Percentiles rank a stretch among this genome's conserved stretches.
phyloP scores from a whole-genome alignment of 2,888 invertebrate genomes.

The Polydesmus complanatus region DNA sequence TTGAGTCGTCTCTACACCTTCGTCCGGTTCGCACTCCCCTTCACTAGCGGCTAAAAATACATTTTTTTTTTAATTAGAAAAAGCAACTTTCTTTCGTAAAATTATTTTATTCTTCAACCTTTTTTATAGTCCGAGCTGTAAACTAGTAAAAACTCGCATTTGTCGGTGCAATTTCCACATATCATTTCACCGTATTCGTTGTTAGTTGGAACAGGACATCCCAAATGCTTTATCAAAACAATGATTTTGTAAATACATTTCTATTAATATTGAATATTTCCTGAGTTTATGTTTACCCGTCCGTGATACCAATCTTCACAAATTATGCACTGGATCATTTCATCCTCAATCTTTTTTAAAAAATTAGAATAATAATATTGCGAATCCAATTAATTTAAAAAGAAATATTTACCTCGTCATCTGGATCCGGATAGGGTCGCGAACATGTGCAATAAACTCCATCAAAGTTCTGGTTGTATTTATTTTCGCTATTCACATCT shows the following conservation, averaged over 20 bases:
- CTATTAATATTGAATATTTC: no score
- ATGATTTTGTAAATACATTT: no score
- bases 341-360: conserved; percentile 46
- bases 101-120: neutral
- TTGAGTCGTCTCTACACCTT: neutral
- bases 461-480: conserved; percentile 85
- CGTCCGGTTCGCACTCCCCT: neutral
- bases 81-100: no score
- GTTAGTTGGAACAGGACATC: conserved; percentile 18
- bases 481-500: conserved; percentile 52
- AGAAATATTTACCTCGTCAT: conserved; percentile 41
- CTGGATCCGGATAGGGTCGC: conserved; percentile 88
- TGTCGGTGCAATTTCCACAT: conserved; percentile 61
- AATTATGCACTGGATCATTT: conserved; percentile 89
- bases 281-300: conserved; percentile 32
- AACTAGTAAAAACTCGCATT: conserved; percentile 55
- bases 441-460: conserved; percentile 84
- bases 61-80: no score
- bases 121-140: conserved; percentile 35
- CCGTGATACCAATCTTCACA: conserved; percentile 98
- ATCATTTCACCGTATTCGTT: conserved; percentile 62
- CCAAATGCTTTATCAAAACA: conserved; percentile 25
- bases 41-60: no score
- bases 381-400: no score
- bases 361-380: neutral